Evolutionary conservation across 2,113 vertebrate genomes (phyloP).

Genomic region (Laterallus jamaicensis): DNA sequence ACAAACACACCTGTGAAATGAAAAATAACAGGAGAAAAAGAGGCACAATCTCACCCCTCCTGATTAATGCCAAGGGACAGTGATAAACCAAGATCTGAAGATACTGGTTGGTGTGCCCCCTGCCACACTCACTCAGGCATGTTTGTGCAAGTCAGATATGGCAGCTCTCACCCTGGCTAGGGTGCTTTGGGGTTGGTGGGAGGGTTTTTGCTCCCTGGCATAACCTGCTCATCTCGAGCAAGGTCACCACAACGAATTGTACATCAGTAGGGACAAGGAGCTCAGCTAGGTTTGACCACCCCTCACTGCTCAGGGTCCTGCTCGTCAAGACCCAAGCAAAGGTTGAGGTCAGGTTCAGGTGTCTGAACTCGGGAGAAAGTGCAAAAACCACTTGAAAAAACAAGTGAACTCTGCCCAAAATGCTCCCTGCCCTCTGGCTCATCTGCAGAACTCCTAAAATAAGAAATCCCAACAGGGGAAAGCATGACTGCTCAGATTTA

Average conservation of each 20-base stretch:
- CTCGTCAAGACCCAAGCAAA: neutral
- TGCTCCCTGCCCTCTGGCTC: neutral
- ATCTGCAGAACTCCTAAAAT: neutral
- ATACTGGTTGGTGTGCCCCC: neutral
- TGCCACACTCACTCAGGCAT: rapidly evolving
- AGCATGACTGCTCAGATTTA: neutral
- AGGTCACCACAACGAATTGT: neutral
- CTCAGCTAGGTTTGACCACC: neutral
- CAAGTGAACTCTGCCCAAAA: neutral
- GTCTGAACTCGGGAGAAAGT: neutral
- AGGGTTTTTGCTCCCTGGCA: neutral
- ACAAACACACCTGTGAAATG: neutral
- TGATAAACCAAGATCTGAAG: neutral
- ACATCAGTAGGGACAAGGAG: neutral
- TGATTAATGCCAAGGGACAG: neutral
- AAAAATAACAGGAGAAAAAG: neutral
- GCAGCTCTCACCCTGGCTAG: neutral
- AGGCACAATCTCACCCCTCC: neutral
- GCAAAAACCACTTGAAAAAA: neutral
- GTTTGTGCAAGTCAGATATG: neutral
- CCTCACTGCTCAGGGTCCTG: neutral
- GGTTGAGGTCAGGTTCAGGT: neutral
- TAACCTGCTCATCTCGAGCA: neutral
- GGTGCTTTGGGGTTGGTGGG: neutral
- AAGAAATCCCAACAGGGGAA: neutral